Conservation (phyloP, 2,888 invertebrate genomes). For the Oeneis ivallda region DNA sequence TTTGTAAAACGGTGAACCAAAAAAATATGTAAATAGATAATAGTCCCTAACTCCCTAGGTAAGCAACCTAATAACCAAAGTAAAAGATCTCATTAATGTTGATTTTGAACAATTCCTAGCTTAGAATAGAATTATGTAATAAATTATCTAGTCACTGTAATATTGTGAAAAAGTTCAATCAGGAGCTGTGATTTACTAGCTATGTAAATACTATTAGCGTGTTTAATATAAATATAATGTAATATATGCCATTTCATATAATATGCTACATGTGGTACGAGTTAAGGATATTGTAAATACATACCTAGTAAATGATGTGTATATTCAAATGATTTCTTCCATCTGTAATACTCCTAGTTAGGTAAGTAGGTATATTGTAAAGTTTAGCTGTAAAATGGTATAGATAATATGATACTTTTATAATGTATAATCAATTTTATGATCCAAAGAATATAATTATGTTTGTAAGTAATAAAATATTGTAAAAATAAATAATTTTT, state of each 20-base stretch:
- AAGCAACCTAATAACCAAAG: background rate
- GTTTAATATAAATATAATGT: background rate
- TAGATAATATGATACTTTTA: background rate
- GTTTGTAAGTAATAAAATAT: background rate
- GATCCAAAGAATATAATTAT: background rate
- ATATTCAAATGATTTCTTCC: slow-evolving; percentile 43
- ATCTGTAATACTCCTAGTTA: slow-evolving; percentile 12
- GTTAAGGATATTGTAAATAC: slow-evolving; percentile 30
- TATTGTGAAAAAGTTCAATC: slow-evolving; percentile 56
- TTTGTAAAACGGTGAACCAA: background rate
- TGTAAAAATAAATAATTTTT: background rate
- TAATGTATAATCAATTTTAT: slow-evolving; percentile 2
- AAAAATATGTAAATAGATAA: background rate
- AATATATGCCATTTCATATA: background rate
- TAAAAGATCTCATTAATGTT: background rate
- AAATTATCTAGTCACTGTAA: slow-evolving; percentile 34
- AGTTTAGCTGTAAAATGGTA: background rate
- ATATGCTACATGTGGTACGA: slow-evolving; percentile 4
- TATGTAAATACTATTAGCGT: slow-evolving; percentile 57
- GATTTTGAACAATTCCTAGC: background rate
- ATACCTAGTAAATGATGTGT: slow-evolving; percentile 33
- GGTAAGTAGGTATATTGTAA: background rate
- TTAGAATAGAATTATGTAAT: slow-evolving; percentile 27
- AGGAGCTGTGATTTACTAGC: slow-evolving; percentile 78
- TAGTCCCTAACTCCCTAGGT: background rate